Conservation (phyloP, 2,113 vertebrate genomes). For the Meriones unguiculatus region DNA sequence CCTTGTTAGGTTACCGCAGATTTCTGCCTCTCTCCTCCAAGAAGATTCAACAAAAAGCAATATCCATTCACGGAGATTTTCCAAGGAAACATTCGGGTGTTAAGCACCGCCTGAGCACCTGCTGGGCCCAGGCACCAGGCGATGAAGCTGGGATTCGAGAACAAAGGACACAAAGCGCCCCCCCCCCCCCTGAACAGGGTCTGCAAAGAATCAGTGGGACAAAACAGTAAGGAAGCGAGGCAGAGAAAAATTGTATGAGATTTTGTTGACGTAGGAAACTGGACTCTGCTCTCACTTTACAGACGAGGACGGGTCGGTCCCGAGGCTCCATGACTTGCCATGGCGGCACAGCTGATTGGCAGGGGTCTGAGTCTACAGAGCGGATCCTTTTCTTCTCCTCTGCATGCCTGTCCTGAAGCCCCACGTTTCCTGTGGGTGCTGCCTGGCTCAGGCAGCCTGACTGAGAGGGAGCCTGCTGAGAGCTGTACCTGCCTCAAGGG, state of each 20-base stretch:
- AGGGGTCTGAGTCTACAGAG: neutral
- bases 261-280: neutral
- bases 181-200: neutral
- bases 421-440: neutral
- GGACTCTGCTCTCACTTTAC: neutral
- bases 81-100: neutral
- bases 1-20: conserved; percentile 42
- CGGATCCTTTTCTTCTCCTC: neutral
- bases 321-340: neutral
- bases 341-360: neutral
- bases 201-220: neutral
- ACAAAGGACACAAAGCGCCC: neutral
- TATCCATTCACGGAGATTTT: conserved; percentile 19
- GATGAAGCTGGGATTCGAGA: neutral
- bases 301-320: neutral
- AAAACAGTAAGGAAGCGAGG: neutral
- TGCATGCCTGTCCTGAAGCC: neutral
- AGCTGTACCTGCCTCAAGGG: neutral
- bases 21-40: conserved; percentile 64
- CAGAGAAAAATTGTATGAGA: neutral
- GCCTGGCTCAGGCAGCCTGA: neutral
- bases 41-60: conserved; percentile 34
- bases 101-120: conserved; percentile 15
- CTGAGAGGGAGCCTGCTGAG: neutral
- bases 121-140: neutral